Conservation (phyloP, 2,797 vertebrate species). For the Typhlichthys eigenmanni region DNA sequence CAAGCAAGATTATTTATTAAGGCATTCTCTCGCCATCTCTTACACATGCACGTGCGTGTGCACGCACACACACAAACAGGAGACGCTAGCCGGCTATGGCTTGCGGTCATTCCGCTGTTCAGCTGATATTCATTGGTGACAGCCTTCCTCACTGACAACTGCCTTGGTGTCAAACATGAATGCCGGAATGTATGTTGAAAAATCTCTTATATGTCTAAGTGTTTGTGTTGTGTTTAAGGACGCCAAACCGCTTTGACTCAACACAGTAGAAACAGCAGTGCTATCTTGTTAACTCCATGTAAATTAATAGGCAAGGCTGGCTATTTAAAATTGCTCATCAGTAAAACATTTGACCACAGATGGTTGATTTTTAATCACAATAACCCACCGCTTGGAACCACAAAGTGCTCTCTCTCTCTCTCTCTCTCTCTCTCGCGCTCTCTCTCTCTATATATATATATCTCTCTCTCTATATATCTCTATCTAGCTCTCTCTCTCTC, state of each 20-base stretch:
- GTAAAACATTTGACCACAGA: constrained; percentile 1
- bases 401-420: constrained; percentile 27
- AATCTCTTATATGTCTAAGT: neutral
- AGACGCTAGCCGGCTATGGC: neutral
- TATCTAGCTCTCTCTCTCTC: constrained; percentile 14
- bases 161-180: constrained; percentile 39
- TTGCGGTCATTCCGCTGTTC: neutral
- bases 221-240: constrained; percentile 22
- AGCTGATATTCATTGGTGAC: too few relatives aligned
- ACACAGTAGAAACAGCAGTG: constrained; percentile 23
- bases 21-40: neutral
- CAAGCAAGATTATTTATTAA: neutral
- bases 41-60: constrained; percentile 5
- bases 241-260: constrained; percentile 22
- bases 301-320: neutral
- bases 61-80: constrained; percentile 11
- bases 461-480: neutral
- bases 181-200: neutral
- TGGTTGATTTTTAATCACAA: constrained; percentile 13
- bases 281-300: neutral
- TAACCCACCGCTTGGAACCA: constrained; percentile 37
- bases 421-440: constrained; percentile 23
- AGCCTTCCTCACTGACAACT: neutral
- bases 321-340: neutral
- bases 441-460: too few relatives aligned